Base-by-base conservation (phyloP, 2,797 vertebrate species). In the Pangasius mekongensis region DNA sequence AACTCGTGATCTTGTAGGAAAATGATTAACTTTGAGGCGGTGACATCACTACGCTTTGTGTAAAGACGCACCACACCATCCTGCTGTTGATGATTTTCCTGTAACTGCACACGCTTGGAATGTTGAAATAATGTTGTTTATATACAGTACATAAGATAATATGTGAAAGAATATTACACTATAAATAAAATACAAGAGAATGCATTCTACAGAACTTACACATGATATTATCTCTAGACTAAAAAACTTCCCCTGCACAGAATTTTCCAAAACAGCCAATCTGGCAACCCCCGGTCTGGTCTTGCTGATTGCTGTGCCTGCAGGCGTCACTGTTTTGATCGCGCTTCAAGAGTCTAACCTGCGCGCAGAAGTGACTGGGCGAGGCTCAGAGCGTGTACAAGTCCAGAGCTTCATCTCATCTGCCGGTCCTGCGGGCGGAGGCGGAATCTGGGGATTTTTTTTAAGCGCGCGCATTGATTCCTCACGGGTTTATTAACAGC, bases 401-500 rank as follows among this genome's bases (percentile, higher is more conserved):
- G 86, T 33, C 76, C 76, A 33, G n/a, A 78, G 47, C 69, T n/a
- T 77, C 58, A 43, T 47, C 80, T 74, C 83, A 64, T 87, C 86
- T 87, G 86, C 89, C 90, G 88, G 71, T 58, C 36, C 39, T 49
- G 43, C 69, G 86, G 90, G 88, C 84, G 84, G 80, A 89, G 90
- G 87, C 80, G 36, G 43, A 74, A 47, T 73, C 69, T 20, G 9
- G 33, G 74, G 5, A 2, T 36, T 30, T 16, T 30, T 16, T 49
- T 60, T 13, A 54, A 36, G 84, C 74, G 43, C 20, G 74, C 60
- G 58, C 56, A 77, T 27, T 49, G 7, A n/a, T 64, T 9, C 27
- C n/a, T 43, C 13, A 10, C 3, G 20, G 10, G 43, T 76, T 47
- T 52, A 52, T 77, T 77, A n/a, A 7, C 18, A 54, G 30, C 74